Base-by-base conservation (phyloP, 2,888 invertebrate species). In the Dyspetes luteomarginatus region DNA sequence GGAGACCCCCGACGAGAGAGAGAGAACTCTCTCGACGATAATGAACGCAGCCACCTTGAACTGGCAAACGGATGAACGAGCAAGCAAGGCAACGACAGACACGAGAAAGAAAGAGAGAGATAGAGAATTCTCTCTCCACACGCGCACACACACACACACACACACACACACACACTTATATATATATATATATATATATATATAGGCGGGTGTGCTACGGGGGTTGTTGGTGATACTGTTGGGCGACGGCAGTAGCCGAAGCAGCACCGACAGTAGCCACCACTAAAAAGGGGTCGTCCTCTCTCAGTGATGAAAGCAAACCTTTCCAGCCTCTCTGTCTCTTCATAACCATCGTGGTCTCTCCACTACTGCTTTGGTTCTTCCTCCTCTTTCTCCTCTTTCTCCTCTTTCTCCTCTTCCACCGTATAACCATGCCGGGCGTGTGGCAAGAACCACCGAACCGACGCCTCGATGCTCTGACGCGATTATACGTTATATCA, bases 31-130 rank as follows among this genome's bases (percentile, higher is more conserved):
- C 64, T 43, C 64, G 69, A 43, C 86, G 87, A 86, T 90, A 90
- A 90, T 89, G 90, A 91, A 89, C 88, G 89, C 89, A 89, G 88
- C 90, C 90, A 91, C 91, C 91, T 91, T 91, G 90, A 91, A 91
- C 89, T 88, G 90, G 89, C 89, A 89, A 90, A 89, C 89, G 89
- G 90, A 88, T 90, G 90, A 89, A 88, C 90, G 68, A 74, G 62
- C 79, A 78, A 75, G 69, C 75, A 58, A 78, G 72, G 74, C 64
- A 75, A 78, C 62, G 62, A 72, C 64, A 65, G 56, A 74, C 43
- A 64, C 78, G 65, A 74, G 77, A 43, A 43, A 64, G 71, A n/a
- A n/a, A n/a, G 71, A 60, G 62, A 64, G 19, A 58, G 48, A 69
- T 9, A 65, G 50, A 36, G 52, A 24, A 65, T 9, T n/a, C 28